A percentile compares a stretch with the other conserved stretches of the same genome.
Evolutionary conservation across 2,888 invertebrate genomes (phyloP).

Genomic region (Stenotaenia linearis): DNA sequence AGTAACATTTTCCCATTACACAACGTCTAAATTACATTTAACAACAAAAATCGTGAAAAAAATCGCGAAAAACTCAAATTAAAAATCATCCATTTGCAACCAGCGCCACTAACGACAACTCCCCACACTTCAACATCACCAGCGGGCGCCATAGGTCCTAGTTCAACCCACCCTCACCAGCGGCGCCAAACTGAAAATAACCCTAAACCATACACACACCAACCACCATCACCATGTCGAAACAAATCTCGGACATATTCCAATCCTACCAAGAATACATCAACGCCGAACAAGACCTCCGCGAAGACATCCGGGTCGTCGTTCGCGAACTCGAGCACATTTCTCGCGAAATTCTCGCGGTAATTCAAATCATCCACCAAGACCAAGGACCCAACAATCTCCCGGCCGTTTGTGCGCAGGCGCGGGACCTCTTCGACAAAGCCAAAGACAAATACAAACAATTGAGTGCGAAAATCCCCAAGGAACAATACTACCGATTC

Average conservation of each 20-base stretch:
- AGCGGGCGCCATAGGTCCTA: background rate
- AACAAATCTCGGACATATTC: conserved; percentile 55
- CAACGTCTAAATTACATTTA: too few relatives aligned
- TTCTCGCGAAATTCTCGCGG: conserved; percentile 69
- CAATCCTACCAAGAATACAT: conserved; percentile 69
- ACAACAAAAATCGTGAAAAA: too few relatives aligned
- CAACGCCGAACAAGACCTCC: conserved; percentile 68
- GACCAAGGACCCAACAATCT: conserved; percentile 48
- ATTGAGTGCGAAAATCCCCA: conserved; percentile 62
- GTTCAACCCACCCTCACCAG: background rate
- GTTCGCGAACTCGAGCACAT: conserved; percentile 72
- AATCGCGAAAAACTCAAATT: too few relatives aligned
- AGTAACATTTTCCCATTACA: too few relatives aligned
- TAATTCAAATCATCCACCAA: conserved; percentile 76
- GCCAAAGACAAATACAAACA: conserved; percentile 60
- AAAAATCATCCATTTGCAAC: too few relatives aligned
- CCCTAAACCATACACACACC: background rate
- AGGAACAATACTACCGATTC: conserved; percentile 75
- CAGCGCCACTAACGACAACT: too few relatives aligned
- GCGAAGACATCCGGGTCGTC: conserved; percentile 67
- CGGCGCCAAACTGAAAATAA: background rate
- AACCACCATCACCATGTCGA: background rate
- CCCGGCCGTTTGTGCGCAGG: conserved; percentile 42
- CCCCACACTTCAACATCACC: background rate
- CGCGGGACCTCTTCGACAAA: conserved; percentile 60